A percentile compares a stretch with the other conserved stretches of the same genome.
Evolutionary conservation across 2,113 vertebrate genomes (phyloP).

Genomic region (Fulmarus glacialis): DNA sequence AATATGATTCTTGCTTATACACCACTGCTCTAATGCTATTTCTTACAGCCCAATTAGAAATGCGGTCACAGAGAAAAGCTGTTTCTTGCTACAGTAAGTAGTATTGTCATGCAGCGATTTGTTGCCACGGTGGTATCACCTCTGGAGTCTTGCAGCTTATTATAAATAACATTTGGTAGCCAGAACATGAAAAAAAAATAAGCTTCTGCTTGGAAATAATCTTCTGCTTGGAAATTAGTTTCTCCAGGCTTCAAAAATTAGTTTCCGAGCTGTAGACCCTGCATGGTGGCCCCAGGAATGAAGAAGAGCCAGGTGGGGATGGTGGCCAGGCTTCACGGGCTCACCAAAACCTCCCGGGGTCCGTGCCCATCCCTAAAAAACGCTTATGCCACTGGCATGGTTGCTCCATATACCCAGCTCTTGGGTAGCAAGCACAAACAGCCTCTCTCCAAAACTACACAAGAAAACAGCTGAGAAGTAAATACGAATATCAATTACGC

Average conservation of each 20-base stretch:
- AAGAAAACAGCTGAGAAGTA: background rate
- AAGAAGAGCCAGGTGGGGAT: background rate
- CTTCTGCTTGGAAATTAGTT: background rate
- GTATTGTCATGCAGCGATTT: constrained; percentile 51
- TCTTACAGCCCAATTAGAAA: constrained; percentile 64
- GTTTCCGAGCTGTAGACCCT: background rate
- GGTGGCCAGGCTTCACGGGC: fast-evolving
- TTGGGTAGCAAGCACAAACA: background rate
- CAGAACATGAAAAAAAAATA: background rate
- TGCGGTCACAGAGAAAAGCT: constrained; percentile 41
- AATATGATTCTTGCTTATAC: constrained; percentile 66
- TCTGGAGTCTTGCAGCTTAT: constrained; percentile 8
- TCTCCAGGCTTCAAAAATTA: constrained; percentile 1
- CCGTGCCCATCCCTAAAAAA: background rate
- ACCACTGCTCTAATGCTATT: constrained; percentile 64
- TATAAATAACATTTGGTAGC: constrained; percentile 22
- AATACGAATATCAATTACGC: constrained; percentile 41
- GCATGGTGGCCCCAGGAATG: background rate
- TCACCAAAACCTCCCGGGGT: fast-evolving
- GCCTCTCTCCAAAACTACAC: background rate
- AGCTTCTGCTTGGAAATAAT: background rate
- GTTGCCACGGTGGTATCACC: constrained; percentile 6
- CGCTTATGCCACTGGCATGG: background rate
- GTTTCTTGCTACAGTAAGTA: constrained; percentile 60
- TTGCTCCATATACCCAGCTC: background rate